Evolutionary conservation across 1,140 invertebrate genomes (phyloP).

Genomic region (Schmidtea mediterranea): DNA sequence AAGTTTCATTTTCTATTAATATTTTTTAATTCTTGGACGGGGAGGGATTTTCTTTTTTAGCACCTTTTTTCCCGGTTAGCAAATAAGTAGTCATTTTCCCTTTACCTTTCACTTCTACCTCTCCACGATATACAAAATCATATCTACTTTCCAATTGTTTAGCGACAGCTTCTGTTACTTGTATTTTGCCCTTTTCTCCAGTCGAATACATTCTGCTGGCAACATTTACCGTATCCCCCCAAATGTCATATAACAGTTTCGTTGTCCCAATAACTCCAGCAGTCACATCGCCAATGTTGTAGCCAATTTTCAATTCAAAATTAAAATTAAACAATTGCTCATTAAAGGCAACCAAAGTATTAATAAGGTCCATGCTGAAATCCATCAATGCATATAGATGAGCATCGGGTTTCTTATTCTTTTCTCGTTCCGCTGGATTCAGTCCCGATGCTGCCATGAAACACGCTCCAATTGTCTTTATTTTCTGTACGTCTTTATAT

Average conservation of each 20-base stretch:
- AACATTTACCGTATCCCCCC: slow-evolving; percentile 92
- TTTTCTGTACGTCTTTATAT: slow-evolving; percentile 72
- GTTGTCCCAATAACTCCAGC: slow-evolving; percentile 82
- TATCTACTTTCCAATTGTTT: slow-evolving; percentile 32
- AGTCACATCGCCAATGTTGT: slow-evolving; percentile 52
- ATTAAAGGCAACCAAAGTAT: slow-evolving; percentile 53
- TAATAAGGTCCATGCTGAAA: slow-evolving; percentile 57
- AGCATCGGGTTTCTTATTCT: slow-evolving; percentile 37
- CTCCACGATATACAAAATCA: slow-evolving; percentile 24
- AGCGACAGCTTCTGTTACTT: slow-evolving; percentile 14
- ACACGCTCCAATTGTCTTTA: slow-evolving; percentile 83
- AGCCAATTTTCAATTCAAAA: slow-evolving; percentile 47
- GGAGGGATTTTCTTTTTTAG: too few relatives aligned
- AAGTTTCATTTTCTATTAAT: too few relatives aligned
- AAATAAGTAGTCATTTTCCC: slow-evolving; percentile 37
- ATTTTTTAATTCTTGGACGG: too few relatives aligned
- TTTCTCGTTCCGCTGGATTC: slow-evolving; percentile 38
- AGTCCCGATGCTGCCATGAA: slow-evolving; percentile 88
- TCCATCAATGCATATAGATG: slow-evolving; percentile 61
- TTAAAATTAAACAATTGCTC: slow-evolving; percentile 58
- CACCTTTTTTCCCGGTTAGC: slow-evolving; percentile 11
- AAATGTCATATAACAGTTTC: slow-evolving; percentile 84
- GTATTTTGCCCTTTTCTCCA: slow-evolving; percentile 12
- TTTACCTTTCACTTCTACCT: slow-evolving; percentile 26
- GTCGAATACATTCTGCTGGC: slow-evolving; percentile 68